phyloP scores from a whole-genome alignment of 1,140 invertebrate genomes.

The Hylaeus volcanicus region DNA sequence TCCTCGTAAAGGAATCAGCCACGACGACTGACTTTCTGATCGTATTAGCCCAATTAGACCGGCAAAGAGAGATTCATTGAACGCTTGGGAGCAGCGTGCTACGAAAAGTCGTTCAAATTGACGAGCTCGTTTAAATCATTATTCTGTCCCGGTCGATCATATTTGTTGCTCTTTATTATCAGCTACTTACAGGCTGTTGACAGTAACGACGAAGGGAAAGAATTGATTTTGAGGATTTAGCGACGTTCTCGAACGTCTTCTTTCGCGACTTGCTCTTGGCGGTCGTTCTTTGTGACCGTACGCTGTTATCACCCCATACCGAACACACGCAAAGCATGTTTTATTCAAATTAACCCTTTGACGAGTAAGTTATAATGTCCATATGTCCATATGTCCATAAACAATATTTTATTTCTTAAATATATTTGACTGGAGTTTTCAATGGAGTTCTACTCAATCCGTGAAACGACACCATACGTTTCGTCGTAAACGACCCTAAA shows the following conservation, averaged over 20 bases:
- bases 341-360: too few species aligned
- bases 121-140: not conserved
- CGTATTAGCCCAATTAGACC: slow-evolving; percentile 11
- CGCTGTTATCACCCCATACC: too few species aligned
- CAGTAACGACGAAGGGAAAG: not conserved
- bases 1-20: not conserved
- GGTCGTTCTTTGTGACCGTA: too few species aligned
- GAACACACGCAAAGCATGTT: too few species aligned
- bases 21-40: not conserved
- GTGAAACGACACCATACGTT: not conserved
- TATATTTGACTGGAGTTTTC: too few species aligned
- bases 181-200: not conserved
- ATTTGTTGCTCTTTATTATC: not conserved
- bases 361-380: too few species aligned
- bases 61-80: not conserved
- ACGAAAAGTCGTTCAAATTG: not conserved
- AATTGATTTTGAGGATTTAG: not conserved
- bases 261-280: too few species aligned
- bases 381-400: too few species aligned
- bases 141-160: not conserved
- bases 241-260: too few species aligned
- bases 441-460: too few species aligned
- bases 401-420: too few species aligned
- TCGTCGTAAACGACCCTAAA: not conserved
- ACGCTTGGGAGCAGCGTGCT: not conserved